Percentiles rank a stretch among this genome's conserved stretches.
Conservation (phyloP, 2,888 invertebrate species). For the Argyra leucocephala region DNA sequence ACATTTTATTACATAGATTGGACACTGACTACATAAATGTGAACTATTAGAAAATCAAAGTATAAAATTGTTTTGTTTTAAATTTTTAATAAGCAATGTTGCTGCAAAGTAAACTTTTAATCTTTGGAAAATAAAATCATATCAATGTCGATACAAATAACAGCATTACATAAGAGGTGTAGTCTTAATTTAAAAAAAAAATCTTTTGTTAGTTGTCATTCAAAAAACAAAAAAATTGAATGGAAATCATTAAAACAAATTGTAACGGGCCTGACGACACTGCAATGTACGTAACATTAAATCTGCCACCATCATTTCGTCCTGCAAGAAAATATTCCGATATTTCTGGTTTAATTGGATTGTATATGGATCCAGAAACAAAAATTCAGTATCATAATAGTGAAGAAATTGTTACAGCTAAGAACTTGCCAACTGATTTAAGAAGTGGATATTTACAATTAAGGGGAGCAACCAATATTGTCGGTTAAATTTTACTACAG, state of each 20-base stretch:
- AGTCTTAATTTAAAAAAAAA: conserved; percentile 2
- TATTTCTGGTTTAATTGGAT: conserved; percentile 68
- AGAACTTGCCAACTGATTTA: conserved; percentile 82
- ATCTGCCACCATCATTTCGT: conserved; percentile 69
- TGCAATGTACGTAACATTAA: conserved; percentile 49
- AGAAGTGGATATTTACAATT: conserved; percentile 81
- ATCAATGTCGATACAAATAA: too few relatives aligned
- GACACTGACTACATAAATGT: too few relatives aligned
- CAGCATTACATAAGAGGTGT: too few relatives aligned
- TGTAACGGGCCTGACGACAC: conserved; percentile 65
- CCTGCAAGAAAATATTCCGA: conserved; percentile 92
- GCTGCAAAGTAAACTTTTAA: too few relatives aligned
- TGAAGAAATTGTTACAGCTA: conserved; percentile 79
- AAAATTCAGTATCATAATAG: conserved; percentile 74
- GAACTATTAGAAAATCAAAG: too few relatives aligned
- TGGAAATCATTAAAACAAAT: conserved; percentile 89
- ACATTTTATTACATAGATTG: too few relatives aligned
- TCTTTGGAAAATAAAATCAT: too few relatives aligned
- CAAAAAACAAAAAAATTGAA: conserved; percentile 57
- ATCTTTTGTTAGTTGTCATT: background rate
- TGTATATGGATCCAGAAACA: conserved; percentile 84
- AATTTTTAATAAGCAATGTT: too few relatives aligned
- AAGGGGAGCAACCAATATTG: conserved; percentile 53
- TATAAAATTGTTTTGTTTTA: too few relatives aligned
- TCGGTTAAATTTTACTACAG: too few relatives aligned